Percentiles rank a stretch among this genome's conserved stretches.
phyloP scores from a whole-genome alignment of 2,888 invertebrate genomes.

The Orchesellides sinensis region DNA sequence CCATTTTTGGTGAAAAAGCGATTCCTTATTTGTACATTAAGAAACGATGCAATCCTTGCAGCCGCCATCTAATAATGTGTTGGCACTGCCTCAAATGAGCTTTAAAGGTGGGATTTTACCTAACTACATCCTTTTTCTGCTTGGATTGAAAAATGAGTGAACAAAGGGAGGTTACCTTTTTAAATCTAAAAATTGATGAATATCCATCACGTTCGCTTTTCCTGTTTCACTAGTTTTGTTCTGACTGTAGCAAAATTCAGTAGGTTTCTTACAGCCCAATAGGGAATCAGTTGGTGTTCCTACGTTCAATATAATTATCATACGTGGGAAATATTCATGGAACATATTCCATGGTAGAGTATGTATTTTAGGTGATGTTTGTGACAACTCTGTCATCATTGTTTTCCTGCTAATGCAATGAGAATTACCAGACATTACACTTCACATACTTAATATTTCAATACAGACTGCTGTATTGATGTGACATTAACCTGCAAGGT shows the following conservation, averaged over 20 bases:
- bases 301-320: not conserved
- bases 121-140: constrained; percentile 47
- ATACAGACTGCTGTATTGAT: not conserved
- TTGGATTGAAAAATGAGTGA: not conserved
- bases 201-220: too few species aligned
- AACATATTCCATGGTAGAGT: too few species aligned
- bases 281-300: not conserved
- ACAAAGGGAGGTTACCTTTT: not conserved
- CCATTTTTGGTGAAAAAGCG: constrained; percentile 22
- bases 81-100: not conserved
- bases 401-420: constrained; percentile 15
- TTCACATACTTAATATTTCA: not conserved
- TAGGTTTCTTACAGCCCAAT: too few species aligned
- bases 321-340: constrained; percentile 31
- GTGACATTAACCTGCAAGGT: too few species aligned
- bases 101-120: constrained; percentile 22
- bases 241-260: too few species aligned
- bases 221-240: too few species aligned
- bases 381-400: constrained; percentile 38
- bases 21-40: constrained; percentile 2
- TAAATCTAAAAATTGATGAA: too few species aligned
- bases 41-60: not conserved
- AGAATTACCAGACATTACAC: not conserved
- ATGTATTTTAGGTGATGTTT: too few species aligned
- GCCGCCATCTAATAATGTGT: constrained; percentile 14